Evolutionary conservation across 2,888 invertebrate species (phyloP).

Genomic region (Callosobruchus maculatus): DNA sequence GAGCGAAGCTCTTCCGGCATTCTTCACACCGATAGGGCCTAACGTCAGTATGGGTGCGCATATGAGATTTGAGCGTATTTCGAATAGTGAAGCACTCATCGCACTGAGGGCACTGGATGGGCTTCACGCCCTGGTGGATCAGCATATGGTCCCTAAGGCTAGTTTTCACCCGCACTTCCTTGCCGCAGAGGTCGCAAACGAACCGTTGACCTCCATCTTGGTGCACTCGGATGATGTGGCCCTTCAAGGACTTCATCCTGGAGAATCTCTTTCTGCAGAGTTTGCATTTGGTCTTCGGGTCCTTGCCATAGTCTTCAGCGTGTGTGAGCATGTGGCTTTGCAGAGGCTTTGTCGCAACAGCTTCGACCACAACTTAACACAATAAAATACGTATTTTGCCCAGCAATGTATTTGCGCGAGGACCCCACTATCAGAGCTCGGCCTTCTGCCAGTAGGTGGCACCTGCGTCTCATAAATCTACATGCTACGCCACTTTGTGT

Average conservation of each 20-base stretch:
- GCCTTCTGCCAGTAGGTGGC: too few relatives aligned
- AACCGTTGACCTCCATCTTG: constrained; percentile 4
- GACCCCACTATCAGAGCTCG: too few relatives aligned
- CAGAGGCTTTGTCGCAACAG: constrained; percentile 16
- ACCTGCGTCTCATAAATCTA: too few relatives aligned
- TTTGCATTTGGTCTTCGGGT: neutral
- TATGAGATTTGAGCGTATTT: constrained; percentile 45
- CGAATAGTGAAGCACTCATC: constrained; percentile 56
- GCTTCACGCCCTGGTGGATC: constrained; percentile 45
- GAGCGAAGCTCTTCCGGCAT: constrained; percentile 50
- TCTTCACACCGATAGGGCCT: constrained; percentile 27
- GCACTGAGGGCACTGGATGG: constrained; percentile 53
- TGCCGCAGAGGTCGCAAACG: constrained; percentile 52
- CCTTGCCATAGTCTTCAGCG: neutral
- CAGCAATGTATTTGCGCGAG: too few relatives aligned
- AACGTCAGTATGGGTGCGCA: constrained; percentile 47
- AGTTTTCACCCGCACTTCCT: constrained; percentile 47
- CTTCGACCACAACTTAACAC: constrained; percentile 31
- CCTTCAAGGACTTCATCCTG: neutral
- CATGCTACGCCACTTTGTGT: too few relatives aligned
- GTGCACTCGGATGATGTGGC: neutral
- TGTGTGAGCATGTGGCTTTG: neutral
- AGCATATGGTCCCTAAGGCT: constrained; percentile 33
- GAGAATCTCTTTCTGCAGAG: neutral
- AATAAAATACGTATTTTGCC: too few relatives aligned